Conservation (phyloP, 2,113 vertebrate genomes). For the Myanophis thanlyinensis region DNA sequence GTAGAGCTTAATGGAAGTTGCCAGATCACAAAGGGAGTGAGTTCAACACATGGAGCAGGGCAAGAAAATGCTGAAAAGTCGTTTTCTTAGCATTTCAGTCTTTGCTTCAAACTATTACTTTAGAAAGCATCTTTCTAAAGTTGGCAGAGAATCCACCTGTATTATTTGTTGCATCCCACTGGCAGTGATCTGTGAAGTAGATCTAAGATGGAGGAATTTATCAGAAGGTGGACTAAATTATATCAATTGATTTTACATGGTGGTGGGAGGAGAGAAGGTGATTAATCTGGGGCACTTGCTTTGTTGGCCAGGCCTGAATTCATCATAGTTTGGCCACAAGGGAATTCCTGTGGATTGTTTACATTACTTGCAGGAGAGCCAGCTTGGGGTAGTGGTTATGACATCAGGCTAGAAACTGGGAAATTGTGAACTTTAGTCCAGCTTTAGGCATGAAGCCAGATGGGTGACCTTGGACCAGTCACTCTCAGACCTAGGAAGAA, state of each 20-base stretch:
- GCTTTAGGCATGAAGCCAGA: too few relatives aligned
- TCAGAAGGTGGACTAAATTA: neutral
- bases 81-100: neutral
- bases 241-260: neutral
- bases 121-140: neutral
- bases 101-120: neutral
- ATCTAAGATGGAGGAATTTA: neutral
- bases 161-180: neutral
- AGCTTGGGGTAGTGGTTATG: neutral
- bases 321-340: neutral
- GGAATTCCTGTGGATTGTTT: neutral
- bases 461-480: too few relatives aligned
- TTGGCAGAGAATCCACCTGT: neutral
- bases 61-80: neutral
- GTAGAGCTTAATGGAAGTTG: neutral
- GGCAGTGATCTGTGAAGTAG: neutral
- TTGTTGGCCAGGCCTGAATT: neutral
- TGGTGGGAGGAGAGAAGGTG: rapidly evolving
- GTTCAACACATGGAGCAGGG: neutral
- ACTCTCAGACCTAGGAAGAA: neutral
- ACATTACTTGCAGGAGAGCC: neutral
- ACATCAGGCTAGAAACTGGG: neutral
- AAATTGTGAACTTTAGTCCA: too few relatives aligned
- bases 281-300: neutral
- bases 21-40: neutral